phyloP scores from a whole-genome alignment of 2,888 invertebrate species.

The Glyphotaelius pellucidus region DNA sequence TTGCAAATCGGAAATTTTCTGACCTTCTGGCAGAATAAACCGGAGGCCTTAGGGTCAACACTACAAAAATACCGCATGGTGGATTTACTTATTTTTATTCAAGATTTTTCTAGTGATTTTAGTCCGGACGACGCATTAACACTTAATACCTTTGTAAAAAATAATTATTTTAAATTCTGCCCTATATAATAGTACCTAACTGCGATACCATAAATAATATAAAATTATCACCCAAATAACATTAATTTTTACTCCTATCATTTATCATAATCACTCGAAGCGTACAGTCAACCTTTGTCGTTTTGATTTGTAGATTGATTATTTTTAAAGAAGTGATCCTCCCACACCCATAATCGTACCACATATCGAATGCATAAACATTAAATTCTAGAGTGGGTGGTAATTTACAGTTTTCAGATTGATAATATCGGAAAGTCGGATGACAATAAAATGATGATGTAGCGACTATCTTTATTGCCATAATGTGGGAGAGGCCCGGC shows the following conservation, averaged over 20 bases:
- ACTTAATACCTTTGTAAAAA: no score
- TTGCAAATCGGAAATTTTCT: no score
- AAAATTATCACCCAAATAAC: not conserved
- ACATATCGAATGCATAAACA: constrained; percentile 4
- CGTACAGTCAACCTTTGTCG: not conserved
- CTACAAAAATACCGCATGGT: no score
- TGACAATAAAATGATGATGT: constrained; percentile 59
- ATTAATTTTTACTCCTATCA: not conserved
- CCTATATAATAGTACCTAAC: not conserved
- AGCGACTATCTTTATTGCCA: constrained; percentile 51
- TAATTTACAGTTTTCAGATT: constrained; percentile 47
- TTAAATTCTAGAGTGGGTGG: constrained; percentile 39
- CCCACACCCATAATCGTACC: not conserved
- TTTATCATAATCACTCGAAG: not conserved
- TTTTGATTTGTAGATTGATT: not conserved
- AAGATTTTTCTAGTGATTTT: no score
- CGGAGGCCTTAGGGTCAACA: no score
- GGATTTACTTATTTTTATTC: no score
- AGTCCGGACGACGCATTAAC: no score
- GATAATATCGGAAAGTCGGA: constrained; percentile 46
- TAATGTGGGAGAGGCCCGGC: constrained; percentile 49
- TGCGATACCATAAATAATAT: not conserved
- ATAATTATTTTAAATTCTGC: not conserved
- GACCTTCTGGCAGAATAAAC: no score
- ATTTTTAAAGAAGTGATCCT: not conserved